Base-by-base conservation (phyloP, 2,797 vertebrate genomes). In the Odontamblyopus rebecca region DNA sequence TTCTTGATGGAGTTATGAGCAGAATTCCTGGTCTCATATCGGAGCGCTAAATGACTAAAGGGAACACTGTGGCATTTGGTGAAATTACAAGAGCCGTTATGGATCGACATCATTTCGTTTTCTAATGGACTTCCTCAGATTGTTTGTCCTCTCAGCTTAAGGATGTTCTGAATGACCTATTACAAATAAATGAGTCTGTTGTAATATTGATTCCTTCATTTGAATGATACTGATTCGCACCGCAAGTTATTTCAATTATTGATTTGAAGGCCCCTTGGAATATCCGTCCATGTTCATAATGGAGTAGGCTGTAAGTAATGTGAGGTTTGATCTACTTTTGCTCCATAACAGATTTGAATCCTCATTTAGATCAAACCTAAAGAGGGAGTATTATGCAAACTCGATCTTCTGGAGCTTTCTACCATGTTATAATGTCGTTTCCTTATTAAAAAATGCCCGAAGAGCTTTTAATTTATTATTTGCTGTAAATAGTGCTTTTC, bases 31-130 rank as follows among this genome's bases (percentile, higher is more conserved):
- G 79, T 57, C 76, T 75, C 63, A 75, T 82, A 78, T 78, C 80
- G 78, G 65, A 75, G 77, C 61, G 50, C 48, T 35, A 76, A 82
- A 77, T 79, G 72, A 78, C 75, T 75, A 71, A 82, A 77, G 77
- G 72, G 76, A 78, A 68, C 62, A 72, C 71, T 79, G 73, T 82
- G 78, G 61, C 78, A 76, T 89, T 88, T 82, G 75, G 76, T 76
- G 83, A 81, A 86, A 88, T 84, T 78, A 86, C 79, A 85, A 75
- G 69, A 77, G 77, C 78, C 84, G 85, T 89, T 41, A 63, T 41
- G 68, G 76, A 86, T 85, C 80, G 77, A 73, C 73, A 59, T 75
- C 56, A 81, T 85, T 77, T 82, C 38, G 66, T 79, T 69, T 71
- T 50, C 69, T 84, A 82, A 85, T 79, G 77, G 74, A 63, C 77